A percentile compares a stretch with the other conserved stretches of the same genome.
These are phyloP conservation scores for Coreoperca whiteheadi DNA, from an alignment of 2,113 vertebrate species.

Conservation along the genomic window DNA sequence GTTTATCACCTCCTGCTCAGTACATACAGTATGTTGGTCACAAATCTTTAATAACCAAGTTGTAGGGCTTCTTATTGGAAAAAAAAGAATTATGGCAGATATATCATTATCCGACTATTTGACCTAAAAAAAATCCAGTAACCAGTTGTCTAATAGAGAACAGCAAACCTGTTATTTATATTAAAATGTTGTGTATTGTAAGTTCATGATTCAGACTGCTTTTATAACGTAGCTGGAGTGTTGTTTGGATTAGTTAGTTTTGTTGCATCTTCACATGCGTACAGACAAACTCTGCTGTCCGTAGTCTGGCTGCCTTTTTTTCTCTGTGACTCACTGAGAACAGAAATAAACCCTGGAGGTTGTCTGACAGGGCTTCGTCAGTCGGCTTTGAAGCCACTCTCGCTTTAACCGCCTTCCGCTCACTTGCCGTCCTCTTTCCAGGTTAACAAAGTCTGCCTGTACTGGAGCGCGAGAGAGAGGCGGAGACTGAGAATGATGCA, in stretches of 20 bases:
- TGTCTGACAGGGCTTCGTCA: slow-evolving; percentile 28
- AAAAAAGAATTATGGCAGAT: background rate
- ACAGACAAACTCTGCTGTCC: slow-evolving; percentile 8
- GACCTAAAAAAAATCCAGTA: too few relatives aligned
- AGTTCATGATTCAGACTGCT: background rate
- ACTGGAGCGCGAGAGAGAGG: background rate
- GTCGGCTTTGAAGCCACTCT: slow-evolving; percentile 31
- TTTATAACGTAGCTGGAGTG: background rate
- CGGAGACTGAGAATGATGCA: background rate
- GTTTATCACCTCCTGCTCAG: background rate
- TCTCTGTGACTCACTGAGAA: slow-evolving; percentile 34
- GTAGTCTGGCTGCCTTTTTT: background rate
- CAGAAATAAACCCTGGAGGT: slow-evolving; percentile 46
- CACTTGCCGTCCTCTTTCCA: slow-evolving; percentile 12
- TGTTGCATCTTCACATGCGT: background rate
- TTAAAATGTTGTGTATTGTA: background rate
- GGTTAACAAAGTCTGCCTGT: slow-evolving; percentile 14
- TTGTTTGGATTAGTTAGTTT: slow-evolving; percentile 13
- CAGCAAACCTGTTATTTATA: background rate
- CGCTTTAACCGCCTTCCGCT: slow-evolving; percentile 8
- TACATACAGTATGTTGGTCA: background rate
- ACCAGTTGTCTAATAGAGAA: background rate
- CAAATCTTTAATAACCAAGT: background rate
- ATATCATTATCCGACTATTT: background rate
- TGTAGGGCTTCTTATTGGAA: background rate